Conservation (phyloP, 2,888 invertebrate genomes). For the Ormyrus nitidulus region DNA sequence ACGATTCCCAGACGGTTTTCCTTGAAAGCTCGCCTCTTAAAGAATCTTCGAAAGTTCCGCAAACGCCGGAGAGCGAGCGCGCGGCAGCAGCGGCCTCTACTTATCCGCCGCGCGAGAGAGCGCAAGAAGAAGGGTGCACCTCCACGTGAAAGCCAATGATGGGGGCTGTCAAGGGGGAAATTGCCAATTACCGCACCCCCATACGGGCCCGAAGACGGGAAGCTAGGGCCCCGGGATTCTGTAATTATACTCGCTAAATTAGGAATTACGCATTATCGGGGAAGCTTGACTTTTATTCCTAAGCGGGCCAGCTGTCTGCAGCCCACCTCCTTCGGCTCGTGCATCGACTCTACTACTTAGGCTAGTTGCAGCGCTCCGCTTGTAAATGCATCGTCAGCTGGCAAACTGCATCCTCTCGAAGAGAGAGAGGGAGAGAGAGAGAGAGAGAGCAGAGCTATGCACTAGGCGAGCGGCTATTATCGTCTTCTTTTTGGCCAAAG, state of each 20-base stretch:
- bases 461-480: constrained; percentile 51
- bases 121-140: neutral
- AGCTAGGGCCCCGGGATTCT: constrained; percentile 48
- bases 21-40: constrained; percentile 22
- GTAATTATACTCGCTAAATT: constrained; percentile 65
- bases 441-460: constrained; percentile 11
- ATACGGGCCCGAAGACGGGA: constrained; percentile 58
- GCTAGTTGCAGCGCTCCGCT: constrained; percentile 58
- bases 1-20: constrained; percentile 34
- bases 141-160: too few species aligned
- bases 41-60: neutral
- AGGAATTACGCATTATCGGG: constrained; percentile 66
- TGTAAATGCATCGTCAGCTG: constrained; percentile 69
- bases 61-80: neutral
- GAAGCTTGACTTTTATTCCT: constrained; percentile 46
- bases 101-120: constrained; percentile 8
- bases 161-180: constrained; percentile 61
- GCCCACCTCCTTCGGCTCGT: constrained; percentile 21
- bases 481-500: constrained; percentile 18
- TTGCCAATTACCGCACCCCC: constrained; percentile 70
- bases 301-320: neutral
- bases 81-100: neutral
- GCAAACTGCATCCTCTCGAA: constrained; percentile 66
- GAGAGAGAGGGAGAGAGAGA: too few species aligned
- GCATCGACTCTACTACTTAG: too few species aligned